Base-by-base conservation (phyloP, 1,140 invertebrate species). In the Listronotus bonariensis region DNA sequence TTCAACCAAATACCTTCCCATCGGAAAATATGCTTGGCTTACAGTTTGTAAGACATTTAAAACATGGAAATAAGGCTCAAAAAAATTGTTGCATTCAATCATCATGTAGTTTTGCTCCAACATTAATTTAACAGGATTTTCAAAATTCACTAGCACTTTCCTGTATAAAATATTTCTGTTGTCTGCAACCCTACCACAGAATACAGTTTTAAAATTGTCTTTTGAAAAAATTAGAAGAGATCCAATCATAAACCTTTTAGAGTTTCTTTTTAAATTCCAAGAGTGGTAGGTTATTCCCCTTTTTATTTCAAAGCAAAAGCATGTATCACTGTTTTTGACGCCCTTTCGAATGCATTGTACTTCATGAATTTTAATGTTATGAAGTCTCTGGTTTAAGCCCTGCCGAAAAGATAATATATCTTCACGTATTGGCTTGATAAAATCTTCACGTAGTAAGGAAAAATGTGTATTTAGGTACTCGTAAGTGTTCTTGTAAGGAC, bases 381-480 rank as follows among this genome's bases (percentile, higher is more conserved):
- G 17, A 32, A 72, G 75, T 77, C n/a, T 74, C 71, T 76, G 77
- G 43, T 74, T 87, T 79, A 45, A 82, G n/a, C 17, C 7, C 1
- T 20, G 10, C 10, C 20, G 9, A 51, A 20, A 60, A 20, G 0
- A 10, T 0, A 11, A 8, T 8, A 60, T 17, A 51, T 60, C 34
- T 40, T 60, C 57, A 5, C 85, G 69, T 36, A 90, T 70, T 3
- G 87, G 86, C 1, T 75, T 73, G 40, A 85, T 78, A 77, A 88
- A 89, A 77, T 94, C 92, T 80, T 93, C 90, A 8, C 88, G 75
- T 14, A 93, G 76, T 4, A 93, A 78, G 7, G 88, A 77, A 72
- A 90, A 91, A 69, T 94, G 91, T 0, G 87, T 82, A 68, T 91
- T 88, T 12, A 94, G 75, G 72, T 95, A 95, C 68, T 91, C 84